A percentile compares a stretch with the other conserved stretches of the same genome.
Conservation (phyloP, 2,888 invertebrate genomes). For the Pammene aurita region DNA sequence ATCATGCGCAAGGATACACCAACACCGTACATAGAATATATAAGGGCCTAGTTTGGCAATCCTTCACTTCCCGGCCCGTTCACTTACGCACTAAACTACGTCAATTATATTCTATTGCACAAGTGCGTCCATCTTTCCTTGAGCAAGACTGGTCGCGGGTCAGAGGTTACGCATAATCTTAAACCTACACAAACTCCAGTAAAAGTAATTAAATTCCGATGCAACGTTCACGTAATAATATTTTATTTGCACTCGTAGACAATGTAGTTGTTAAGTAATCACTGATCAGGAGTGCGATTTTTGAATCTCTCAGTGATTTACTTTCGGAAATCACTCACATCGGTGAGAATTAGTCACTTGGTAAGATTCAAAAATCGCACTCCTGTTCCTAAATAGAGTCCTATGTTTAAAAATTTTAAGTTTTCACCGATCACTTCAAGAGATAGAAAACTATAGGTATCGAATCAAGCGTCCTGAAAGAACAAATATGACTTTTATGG, state of each 20-base stretch:
- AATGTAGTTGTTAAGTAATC: neutral
- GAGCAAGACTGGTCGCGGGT: conserved; percentile 34
- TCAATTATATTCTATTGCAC: conserved; percentile 34
- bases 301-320: too few relatives aligned
- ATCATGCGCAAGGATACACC: too few relatives aligned
- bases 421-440: too few relatives aligned
- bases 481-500: neutral
- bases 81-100: conserved; percentile 22
- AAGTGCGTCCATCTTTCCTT: conserved; percentile 34
- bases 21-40: neutral
- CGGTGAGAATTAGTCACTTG: too few relatives aligned
- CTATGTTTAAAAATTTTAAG: too few relatives aligned
- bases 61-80: conserved; percentile 8
- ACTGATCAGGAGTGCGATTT: too few relatives aligned
- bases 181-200: conserved; percentile 14
- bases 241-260: too few relatives aligned
- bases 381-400: neutral
- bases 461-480: too few relatives aligned
- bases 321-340: too few relatives aligned
- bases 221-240: neutral
- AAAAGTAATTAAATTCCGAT: conserved; percentile 24
- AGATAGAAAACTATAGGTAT: too few relatives aligned
- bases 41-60: conserved; percentile 10
- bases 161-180: conserved; percentile 26
- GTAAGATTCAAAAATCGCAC: too few relatives aligned